Evolutionary conservation across 2,797 vertebrate species (phyloP).

Genomic region (Sciurus carolinensis): DNA sequence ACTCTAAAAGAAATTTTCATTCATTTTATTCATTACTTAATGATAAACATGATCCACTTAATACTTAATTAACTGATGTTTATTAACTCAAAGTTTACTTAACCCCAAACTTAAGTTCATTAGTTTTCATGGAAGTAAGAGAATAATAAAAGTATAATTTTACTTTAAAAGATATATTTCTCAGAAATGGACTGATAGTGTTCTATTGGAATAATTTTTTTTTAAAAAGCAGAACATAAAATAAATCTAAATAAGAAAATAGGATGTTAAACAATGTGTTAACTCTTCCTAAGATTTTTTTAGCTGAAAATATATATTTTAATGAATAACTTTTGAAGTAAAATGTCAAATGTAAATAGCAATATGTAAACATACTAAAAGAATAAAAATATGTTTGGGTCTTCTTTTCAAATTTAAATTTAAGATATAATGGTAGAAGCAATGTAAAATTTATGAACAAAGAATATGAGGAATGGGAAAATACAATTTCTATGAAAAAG

Average conservation of each 20-base stretch:
- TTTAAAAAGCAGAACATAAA: neutral
- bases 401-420: neutral
- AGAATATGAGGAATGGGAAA: neutral
- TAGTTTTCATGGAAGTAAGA: constrained; percentile 13
- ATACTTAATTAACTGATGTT: neutral
- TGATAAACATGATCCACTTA: neutral
- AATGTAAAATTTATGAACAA: constrained; percentile 26
- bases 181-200: neutral
- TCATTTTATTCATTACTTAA: neutral
- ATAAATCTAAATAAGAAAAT: constrained; percentile 19
- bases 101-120: neutral
- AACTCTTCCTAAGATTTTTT: neutral
- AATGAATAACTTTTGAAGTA: neutral
- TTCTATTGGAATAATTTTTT: neutral
- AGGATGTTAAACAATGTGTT: neutral
- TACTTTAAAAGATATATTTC: constrained; percentile 17
- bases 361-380: constrained; percentile 11
- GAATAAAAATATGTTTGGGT: neutral
- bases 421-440: neutral
- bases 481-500: neutral
- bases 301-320: neutral
- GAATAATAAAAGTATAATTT: neutral
- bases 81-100: neutral
- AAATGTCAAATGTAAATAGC: neutral
- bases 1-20: neutral